Evolutionary conservation across 1,140 invertebrate species (phyloP).

Genomic region (Ostrea denselamellosa): DNA sequence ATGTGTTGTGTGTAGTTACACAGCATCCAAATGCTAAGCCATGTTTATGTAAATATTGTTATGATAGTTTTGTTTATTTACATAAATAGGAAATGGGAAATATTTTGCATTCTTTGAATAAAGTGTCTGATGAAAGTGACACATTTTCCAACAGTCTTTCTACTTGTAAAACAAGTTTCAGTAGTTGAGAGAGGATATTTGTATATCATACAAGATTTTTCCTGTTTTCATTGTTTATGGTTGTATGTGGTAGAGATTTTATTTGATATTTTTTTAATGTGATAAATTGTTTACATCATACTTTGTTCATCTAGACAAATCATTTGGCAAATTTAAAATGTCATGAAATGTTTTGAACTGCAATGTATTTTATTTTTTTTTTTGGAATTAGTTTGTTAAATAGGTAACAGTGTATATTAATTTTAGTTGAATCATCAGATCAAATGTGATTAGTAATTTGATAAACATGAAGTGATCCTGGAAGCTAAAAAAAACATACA

Average conservation of each 20-base stretch:
- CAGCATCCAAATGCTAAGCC: background rate
- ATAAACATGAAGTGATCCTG: too few species aligned
- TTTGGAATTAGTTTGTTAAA: too few species aligned
- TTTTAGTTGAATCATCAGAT: too few species aligned
- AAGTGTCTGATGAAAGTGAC: background rate
- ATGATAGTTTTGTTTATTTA: background rate
- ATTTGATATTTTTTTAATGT: slow-evolving; percentile 4
- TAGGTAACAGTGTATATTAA: too few species aligned
- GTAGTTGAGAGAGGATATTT: background rate
- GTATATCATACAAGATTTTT: background rate
- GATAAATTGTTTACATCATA: slow-evolving; percentile 12
- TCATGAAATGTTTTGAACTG: too few species aligned
- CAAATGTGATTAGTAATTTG: too few species aligned
- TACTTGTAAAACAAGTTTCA: background rate
- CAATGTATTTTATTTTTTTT: too few species aligned
- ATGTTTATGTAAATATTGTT: background rate
- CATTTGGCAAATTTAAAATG: background rate
- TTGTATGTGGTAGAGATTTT: slow-evolving; percentile 25
- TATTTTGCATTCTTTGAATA: background rate
- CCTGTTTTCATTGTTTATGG: background rate
- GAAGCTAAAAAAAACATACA: too few species aligned
- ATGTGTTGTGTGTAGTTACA: background rate
- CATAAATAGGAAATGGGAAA: background rate
- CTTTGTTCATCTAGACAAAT: background rate
- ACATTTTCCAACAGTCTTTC: background rate